phyloP scores from a whole-genome alignment of 2,888 invertebrate species.

The Apoderus coryli region DNA sequence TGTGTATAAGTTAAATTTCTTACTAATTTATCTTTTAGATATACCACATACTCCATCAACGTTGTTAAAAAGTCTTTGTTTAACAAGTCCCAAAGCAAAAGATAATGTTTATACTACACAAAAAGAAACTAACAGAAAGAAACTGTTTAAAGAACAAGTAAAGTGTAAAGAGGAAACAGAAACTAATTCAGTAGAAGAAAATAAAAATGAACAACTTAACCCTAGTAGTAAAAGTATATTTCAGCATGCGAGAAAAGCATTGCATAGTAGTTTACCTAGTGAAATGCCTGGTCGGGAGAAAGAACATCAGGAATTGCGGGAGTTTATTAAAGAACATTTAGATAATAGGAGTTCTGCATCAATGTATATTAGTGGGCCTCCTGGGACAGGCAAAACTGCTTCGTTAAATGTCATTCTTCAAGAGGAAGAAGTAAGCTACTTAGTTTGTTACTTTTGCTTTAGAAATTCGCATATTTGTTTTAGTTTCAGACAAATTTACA shows the following conservation, averaged over 20 bases:
- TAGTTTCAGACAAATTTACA: conserved; percentile 40
- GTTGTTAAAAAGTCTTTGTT: conserved; percentile 21
- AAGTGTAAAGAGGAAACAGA: neutral
- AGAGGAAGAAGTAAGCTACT: conserved; percentile 44
- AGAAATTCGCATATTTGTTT: conserved; percentile 6
- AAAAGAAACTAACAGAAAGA: conserved; percentile 8
- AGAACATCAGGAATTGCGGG: conserved; percentile 53
- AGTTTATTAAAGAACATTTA: conserved; percentile 54
- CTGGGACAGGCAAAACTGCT: conserved; percentile 95
- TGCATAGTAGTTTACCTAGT: conserved; percentile 28
- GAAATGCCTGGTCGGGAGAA: conserved; percentile 61
- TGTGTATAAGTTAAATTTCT: too few relatives aligned
- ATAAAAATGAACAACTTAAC: conserved; percentile 5
- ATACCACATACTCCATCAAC: conserved; percentile 22
- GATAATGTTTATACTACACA: too few relatives aligned
- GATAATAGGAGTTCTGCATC: conserved; percentile 55
- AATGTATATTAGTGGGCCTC: conserved; percentile 89
- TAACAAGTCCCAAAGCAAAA: conserved; percentile 19
- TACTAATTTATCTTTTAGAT: too few relatives aligned
- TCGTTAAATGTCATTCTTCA: conserved; percentile 62
- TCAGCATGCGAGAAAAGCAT: conserved; percentile 29
- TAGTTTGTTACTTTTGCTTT: too few relatives aligned
- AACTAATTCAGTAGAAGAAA: neutral
- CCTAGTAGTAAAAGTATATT: conserved; percentile 15
- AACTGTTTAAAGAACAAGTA: conserved; percentile 14